phyloP scores from a whole-genome alignment of 2,113 vertebrate species.

The Chunga burmeisteri region DNA sequence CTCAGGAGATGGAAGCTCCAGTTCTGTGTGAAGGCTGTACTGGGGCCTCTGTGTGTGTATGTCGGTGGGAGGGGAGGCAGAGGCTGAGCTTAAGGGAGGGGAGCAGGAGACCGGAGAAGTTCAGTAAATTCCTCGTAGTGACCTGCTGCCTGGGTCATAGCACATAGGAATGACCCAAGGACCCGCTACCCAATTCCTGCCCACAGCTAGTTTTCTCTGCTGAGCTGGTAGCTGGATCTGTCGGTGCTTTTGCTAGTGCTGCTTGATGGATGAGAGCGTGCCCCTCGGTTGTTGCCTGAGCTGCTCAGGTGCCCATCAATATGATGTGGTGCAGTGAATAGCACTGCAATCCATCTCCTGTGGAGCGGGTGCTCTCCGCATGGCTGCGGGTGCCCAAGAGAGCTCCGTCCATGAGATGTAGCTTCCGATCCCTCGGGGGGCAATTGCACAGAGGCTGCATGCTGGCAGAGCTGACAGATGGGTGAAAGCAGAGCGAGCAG shows the following conservation, averaged over 20 bases:
- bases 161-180: fast-evolving
- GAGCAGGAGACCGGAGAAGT: neutral
- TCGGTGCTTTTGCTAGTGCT: neutral
- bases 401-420: neutral
- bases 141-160: neutral
- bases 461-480: neutral
- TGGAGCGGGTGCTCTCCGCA: neutral
- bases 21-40: neutral
- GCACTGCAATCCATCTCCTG: neutral
- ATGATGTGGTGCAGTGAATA: neutral
- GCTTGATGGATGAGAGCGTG: neutral
- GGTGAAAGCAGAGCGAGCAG: neutral
- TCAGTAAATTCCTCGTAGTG: neutral
- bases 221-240: neutral
- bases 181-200: neutral
- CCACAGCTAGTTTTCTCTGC: neutral
- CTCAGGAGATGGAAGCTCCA: neutral
- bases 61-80: neutral
- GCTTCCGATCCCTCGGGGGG: neutral
- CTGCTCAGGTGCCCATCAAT: neutral
- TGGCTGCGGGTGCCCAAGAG: neutral
- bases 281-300: neutral
- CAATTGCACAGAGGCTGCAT: neutral
- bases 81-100: neutral
- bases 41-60: neutral